Conservation (phyloP, 2,113 vertebrate genomes). For the Microtus ochrogaster region DNA sequence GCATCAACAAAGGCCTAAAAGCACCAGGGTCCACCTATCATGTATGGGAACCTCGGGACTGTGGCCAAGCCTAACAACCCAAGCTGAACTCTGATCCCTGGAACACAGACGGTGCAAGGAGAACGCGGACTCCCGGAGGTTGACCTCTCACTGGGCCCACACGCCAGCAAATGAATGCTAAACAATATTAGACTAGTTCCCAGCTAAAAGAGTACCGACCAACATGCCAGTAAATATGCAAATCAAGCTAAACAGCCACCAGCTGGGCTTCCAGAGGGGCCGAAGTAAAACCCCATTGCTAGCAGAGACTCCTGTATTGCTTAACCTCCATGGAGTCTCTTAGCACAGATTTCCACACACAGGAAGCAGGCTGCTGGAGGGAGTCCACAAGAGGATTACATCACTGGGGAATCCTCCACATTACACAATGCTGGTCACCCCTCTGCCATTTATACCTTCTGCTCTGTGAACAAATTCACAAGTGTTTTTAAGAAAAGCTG, state of each 20-base stretch:
- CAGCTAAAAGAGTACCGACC: neutral
- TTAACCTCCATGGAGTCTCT: neutral
- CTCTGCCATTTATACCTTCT: neutral
- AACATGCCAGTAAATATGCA: slow-evolving; percentile 5
- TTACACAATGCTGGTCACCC: too few species aligned
- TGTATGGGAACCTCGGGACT: neutral
- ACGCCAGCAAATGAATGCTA: neutral
- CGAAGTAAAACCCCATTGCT: neutral
- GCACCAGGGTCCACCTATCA: neutral
- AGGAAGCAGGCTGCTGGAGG: neutral
- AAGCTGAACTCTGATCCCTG: neutral
- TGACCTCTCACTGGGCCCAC: neutral
- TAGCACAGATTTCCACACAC: neutral
- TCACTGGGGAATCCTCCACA: neutral
- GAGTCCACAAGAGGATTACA: neutral
- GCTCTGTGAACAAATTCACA: neutral
- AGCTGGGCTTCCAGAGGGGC: neutral
- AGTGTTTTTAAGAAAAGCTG: neutral
- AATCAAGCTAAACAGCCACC: neutral
- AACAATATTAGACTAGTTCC: neutral
- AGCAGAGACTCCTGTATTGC: neutral
- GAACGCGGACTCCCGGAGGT: neutral
- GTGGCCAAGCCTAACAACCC: neutral
- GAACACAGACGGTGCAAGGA: too few species aligned
- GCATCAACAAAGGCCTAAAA: neutral